phyloP scores from a whole-genome alignment of 2,888 invertebrate genomes.

The Timema podura region DNA sequence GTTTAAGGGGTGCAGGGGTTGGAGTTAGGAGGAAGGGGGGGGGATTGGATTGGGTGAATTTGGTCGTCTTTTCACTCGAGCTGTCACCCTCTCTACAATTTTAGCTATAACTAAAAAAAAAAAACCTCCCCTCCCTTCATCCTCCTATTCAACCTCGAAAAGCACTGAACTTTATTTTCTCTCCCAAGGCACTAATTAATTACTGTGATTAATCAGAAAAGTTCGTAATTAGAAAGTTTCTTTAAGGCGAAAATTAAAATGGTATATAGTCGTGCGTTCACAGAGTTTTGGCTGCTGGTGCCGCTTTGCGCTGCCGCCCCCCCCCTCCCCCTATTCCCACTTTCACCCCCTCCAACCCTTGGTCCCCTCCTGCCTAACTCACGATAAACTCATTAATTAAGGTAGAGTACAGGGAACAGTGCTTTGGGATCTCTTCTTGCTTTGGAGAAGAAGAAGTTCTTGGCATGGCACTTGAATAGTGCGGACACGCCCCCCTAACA shows the following conservation, averaged over 20 bases:
- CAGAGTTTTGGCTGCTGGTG: conserved; percentile 14
- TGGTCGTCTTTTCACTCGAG: conserved; percentile 13
- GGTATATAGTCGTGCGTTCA: conserved; percentile 36
- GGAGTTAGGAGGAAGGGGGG: background rate
- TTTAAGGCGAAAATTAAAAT: conserved; percentile 49
- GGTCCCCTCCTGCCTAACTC: conserved; percentile 27
- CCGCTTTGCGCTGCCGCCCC: conserved; percentile 15
- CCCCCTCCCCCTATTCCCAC: conserved; percentile 8
- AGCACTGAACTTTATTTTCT: conserved; percentile 20
- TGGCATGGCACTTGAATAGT: conserved; percentile 4
- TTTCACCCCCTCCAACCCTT: conserved; percentile 29
- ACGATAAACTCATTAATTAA: conserved; percentile 44
- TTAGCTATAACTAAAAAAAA: too few relatives aligned
- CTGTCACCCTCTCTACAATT: background rate
- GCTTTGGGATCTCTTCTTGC: too few relatives aligned
- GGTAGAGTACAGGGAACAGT: conserved; percentile 34
- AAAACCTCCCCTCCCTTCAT: conserved; percentile 11
- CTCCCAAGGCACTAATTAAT: conserved; percentile 49
- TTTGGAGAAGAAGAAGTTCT: background rate
- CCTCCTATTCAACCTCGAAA: conserved; percentile 14
- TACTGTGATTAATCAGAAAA: conserved; percentile 59
- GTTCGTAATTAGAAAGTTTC: conserved; percentile 57
- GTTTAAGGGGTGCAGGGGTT: too few relatives aligned
- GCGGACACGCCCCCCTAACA: conserved; percentile 11
- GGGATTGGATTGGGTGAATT: conserved; percentile 5